phyloP scores from a whole-genome alignment of 2,888 invertebrate genomes.

The Macaria liturata region DNA sequence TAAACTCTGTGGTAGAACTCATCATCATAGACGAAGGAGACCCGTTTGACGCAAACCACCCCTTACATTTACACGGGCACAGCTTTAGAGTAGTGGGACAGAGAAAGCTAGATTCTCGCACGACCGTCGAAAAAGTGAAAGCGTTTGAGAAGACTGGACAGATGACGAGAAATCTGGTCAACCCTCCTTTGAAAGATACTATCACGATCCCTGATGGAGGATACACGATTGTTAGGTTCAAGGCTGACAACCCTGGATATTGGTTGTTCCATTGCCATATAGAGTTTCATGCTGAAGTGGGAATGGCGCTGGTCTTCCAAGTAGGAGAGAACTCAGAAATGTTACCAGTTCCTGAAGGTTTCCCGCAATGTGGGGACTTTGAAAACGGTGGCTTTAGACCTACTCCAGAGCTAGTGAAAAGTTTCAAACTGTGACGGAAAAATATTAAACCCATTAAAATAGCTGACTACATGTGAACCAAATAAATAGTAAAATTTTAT shows the following conservation, averaged over 20 bases:
- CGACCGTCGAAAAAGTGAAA: conserved; percentile 87
- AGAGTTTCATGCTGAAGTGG: conserved; percentile 95
- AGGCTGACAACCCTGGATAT: conserved; percentile 93
- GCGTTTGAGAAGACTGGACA: conserved; percentile 86
- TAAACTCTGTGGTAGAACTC: conserved; percentile 91
- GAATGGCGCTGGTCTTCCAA: conserved; percentile 94
- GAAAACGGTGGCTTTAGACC: conserved; percentile 7
- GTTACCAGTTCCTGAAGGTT: conserved; percentile 87
- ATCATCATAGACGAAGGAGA: conserved; percentile 92
- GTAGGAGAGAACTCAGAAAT: conserved; percentile 92
- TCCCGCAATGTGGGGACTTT: conserved; percentile 87
- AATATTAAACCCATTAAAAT: too few species aligned
- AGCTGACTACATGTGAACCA: too few species aligned
- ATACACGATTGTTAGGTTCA: conserved; percentile 92
- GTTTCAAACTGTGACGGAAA: background rate
- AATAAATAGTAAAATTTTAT: too few species aligned
- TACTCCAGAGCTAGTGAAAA: background rate
- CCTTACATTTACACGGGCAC: conserved; percentile 94
- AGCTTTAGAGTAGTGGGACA: conserved; percentile 92
- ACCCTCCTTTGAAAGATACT: conserved; percentile 93
- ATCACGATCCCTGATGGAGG: conserved; percentile 96
- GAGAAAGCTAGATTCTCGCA: conserved; percentile 86
- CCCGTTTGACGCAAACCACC: conserved; percentile 93
- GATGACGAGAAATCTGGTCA: conserved; percentile 87
- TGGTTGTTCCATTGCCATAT: conserved; percentile 97